Base-by-base conservation (phyloP, 2,888 invertebrate genomes). In the Leptarthrus brevirostris region DNA sequence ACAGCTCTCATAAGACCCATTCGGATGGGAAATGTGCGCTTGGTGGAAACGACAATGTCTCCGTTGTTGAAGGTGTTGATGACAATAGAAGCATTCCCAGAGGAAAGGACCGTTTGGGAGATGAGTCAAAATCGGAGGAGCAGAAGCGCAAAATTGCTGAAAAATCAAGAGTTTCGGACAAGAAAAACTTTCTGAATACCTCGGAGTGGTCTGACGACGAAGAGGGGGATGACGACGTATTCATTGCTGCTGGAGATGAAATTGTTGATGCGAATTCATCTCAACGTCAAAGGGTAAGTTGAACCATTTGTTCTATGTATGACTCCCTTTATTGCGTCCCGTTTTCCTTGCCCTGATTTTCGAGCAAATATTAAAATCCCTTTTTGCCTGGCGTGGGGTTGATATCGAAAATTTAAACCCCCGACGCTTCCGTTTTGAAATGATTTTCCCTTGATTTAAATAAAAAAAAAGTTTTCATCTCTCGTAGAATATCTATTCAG, bases 191-290 rank as follows among this genome's bases (percentile, higher is more conserved):
- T n/a, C 52, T 26, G 18, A 74, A 66, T 16, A 56, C 69, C 10
- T 30, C 66, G 8, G 24, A 64, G 22, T 70, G 73, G 75, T 75
- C 74, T 10, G 74, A 74, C 14, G 30, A 53, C 54, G 78, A 74
- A 34, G 79, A 78, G 54, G 83, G 83, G 34, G 83, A 83, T 58
- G 84, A 84, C 77, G 81, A 82, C 70, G 84, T 84, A 2, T 84
- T 84, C 76, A 83, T 84, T 74, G 84, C 83, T 81, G 84, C 83
- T 69, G 82, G 82, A 74, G 83, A 83, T 75, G 82, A 82, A 26
- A 82, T 82, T 0, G 78, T 78, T 0, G 79, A 78, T 40, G 78
- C 78, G 78, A 76, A 61, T 54, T 44, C 14, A 72, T 76, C 16
- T 14, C 26, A 64, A 72, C 40, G 47, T 54, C 72, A 53, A 44